A percentile compares a stretch with the other conserved stretches of the same genome.
These are phyloP conservation scores for Yponomeuta sedellus DNA, from an alignment of 2,888 invertebrate genomes.

Conservation along the genomic window DNA sequence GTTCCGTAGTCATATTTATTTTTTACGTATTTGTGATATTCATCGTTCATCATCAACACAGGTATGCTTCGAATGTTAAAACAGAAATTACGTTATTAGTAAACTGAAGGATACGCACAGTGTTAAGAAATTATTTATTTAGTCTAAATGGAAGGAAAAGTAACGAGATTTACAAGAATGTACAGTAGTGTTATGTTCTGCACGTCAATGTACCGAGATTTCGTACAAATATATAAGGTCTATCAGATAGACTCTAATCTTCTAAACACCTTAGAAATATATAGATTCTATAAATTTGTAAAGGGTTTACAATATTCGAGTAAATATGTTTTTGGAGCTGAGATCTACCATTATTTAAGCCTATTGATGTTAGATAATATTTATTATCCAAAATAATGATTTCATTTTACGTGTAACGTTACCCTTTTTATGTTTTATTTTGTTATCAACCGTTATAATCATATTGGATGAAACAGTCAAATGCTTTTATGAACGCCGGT, in stretches of 20 bases:
- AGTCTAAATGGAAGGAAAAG: constrained; percentile 31
- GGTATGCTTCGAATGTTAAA: too few relatives aligned
- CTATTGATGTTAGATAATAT: constrained; percentile 16
- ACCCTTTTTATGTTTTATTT: not conserved
- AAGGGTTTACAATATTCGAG: constrained; percentile 15
- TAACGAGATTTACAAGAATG: not conserved
- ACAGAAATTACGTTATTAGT: not conserved
- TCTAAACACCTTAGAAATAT: too few relatives aligned
- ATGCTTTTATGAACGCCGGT: constrained; percentile 58
- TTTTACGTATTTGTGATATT: not conserved
- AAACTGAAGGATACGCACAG: constrained; percentile 31
- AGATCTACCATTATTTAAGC: constrained; percentile 36
- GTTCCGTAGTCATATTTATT: constrained; percentile 3
- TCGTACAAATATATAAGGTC: not conserved
- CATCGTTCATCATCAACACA: too few relatives aligned
- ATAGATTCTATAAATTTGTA: constrained; percentile 5
- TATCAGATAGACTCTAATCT: too few relatives aligned
- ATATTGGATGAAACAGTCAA: constrained; percentile 31
- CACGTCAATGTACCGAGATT: constrained; percentile 14
- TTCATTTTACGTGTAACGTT: not conserved
- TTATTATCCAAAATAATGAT: not conserved
- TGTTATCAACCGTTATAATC: constrained; percentile 21
- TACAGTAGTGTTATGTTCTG: not conserved
- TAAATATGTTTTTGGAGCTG: constrained; percentile 32
- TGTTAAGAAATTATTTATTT: constrained; percentile 46